Base-by-base conservation (phyloP, 1,140 invertebrate species). In the Drosophila dunni region DNA sequence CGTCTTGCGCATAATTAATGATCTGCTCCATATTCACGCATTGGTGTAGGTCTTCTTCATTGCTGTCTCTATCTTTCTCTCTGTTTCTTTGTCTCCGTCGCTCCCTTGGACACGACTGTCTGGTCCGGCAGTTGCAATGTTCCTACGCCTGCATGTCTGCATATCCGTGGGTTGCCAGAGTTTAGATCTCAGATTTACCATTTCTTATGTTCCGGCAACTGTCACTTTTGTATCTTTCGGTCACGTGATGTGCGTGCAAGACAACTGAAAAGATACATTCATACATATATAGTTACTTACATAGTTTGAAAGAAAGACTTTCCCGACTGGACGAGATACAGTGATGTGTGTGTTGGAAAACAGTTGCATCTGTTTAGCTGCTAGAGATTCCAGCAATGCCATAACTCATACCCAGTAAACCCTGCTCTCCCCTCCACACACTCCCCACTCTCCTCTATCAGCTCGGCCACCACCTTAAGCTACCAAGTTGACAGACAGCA, bases 1-100 rank as follows among this genome's bases (percentile, higher is more conserved):
- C 57, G 70, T 72, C 58, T 77, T 67, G 84, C 70, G 70, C 64
- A 89, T 91, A 91, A 91, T 91, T 91, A 91, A 91, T 91, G 89
- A 91, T 91, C 78, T 91, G 88, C 89, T 91, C 89, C 79, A 91
- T 76, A 89, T 91, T 86, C 65, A 82, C 82, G 81, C 84, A 81
- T 91, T 89, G 89, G 81, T 91, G 89, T 91, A 91, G 89, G 89
- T 91, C 89, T 78, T 34, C 50, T 46, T 72, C 63, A 33, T 29
- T 5, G 24, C 24, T 44, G 15, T 56, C 29, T 10, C 38, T 33
- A 36, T 44, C 46, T 63, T 7, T 4, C 7, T 29, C 33, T 36
- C 20, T 40, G 6, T 13, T 29, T 48, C 11, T n/a, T n/a, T 9
- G 13, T 46, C 9, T 33, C 7, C 40, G 57, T 54, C 57, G 56